Base-by-base conservation (phyloP, 2,888 invertebrate species). In the Beris chalybata region DNA sequence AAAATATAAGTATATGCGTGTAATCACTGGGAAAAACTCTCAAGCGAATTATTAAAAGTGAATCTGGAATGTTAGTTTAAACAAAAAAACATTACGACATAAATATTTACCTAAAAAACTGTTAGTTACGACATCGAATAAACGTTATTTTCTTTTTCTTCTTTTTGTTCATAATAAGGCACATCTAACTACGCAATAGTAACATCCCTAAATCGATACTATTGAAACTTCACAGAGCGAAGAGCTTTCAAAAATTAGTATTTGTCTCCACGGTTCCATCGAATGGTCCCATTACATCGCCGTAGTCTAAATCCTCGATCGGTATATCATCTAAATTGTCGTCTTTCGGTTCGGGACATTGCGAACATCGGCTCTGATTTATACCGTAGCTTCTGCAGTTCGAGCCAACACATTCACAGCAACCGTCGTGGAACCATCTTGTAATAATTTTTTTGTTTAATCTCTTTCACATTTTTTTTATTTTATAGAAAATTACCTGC, bases 351-450 rank as follows among this genome's bases (percentile, higher is more conserved):
- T 85, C 84, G 0, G 88, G 87, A 73, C 89, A 89, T 65, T 85
- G 84, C 44, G 85, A 78, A 73, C 89, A 89, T 72, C 90, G 87
- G 83, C 92, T 92, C 76, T 93, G 91, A 74, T 92, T 91, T 69
- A 93, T 89, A 1, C 95, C 96, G 78, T 93, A 95, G 77, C 92
- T 92, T 71, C 93, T 85, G 77, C 95, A 96, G 55, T 89, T 90
- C 70, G 89, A 88, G 1, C 95, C 95, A 58, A 95, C 88, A 77
- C 96, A 96, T 79, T 96, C 92, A 78, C 96, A 96, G 77, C 96
- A 96, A 1, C 95, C 95, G 76, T 95, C 92, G 79, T 95, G 93
- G 81, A 95, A 95, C 95, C 95, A 95, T 74, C 65, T 65, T 15
- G 6, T 12, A 13, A 53, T 44, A 13, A n/a, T n/a, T 15, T 48